A percentile compares a stretch with the other conserved stretches of the same genome.
These are phyloP conservation scores for Lycaon pictus DNA, from an alignment of 2,113 vertebrate species.

Conservation along the genomic window DNA sequence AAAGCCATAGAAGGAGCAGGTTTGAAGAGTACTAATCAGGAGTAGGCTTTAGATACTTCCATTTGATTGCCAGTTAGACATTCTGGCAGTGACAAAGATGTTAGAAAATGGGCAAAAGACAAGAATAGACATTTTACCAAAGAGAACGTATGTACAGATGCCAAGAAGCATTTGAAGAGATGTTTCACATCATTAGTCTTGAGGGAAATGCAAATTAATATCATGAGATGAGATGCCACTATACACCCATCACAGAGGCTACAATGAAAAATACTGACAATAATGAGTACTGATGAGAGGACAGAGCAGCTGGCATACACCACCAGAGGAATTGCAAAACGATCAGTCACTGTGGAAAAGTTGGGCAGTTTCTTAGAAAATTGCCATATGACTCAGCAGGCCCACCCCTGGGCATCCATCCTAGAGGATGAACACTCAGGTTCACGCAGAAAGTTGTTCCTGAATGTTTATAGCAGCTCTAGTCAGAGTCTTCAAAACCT, in stretches of 20 bases:
- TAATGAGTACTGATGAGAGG: not conserved
- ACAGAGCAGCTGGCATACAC: not conserved
- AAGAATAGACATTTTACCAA: not conserved
- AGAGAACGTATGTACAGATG: not conserved
- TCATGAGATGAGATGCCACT: not conserved
- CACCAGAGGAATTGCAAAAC: not conserved
- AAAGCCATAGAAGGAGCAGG: not conserved
- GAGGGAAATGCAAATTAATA: not conserved
- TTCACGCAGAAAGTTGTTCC: not conserved
- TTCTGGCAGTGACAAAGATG: not conserved
- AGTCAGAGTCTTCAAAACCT: not conserved
- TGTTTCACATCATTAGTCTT: not conserved
- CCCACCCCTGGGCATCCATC: not conserved
- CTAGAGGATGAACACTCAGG: not conserved
- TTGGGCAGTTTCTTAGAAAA: not conserved
- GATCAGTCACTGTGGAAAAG: not conserved
- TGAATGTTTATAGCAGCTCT: not conserved
- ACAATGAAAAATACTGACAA: not conserved
- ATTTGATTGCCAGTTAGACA: not conserved
- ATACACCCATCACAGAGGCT: not conserved
- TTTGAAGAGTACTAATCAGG: not conserved
- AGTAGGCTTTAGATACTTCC: not conserved
- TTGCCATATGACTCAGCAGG: not conserved
- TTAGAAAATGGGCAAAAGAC: not conserved
- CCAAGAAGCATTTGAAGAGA: not conserved